Percentiles rank a stretch among this genome's conserved stretches.
These are phyloP conservation scores for Congeria kusceri DNA, from an alignment of 2,888 invertebrate genomes.

Conservation along the genomic window DNA sequence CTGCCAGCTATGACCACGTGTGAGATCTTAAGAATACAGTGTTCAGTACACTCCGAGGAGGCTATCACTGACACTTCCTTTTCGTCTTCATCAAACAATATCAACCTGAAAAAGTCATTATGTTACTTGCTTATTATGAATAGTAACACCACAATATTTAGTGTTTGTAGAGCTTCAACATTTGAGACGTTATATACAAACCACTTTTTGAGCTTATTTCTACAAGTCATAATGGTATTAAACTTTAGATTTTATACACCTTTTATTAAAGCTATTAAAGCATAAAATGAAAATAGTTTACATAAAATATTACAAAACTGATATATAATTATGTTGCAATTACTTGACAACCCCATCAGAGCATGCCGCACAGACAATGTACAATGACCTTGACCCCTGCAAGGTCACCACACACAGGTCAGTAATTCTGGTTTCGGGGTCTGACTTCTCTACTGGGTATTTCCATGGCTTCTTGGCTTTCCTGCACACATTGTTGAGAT, in stretches of 20 bases:
- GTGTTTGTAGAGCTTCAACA: no score
- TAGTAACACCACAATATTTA: no score
- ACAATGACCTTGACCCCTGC: slow-evolving; percentile 40
- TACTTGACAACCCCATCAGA: slow-evolving; percentile 81
- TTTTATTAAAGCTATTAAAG: neutral
- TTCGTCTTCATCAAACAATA: slow-evolving; percentile 69
- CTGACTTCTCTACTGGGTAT: slow-evolving; percentile 63
- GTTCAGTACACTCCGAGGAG: slow-evolving; percentile 87
- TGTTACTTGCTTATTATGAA: no score
- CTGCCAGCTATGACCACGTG: slow-evolving; percentile 76
- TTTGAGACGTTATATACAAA: no score
- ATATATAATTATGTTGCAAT: slow-evolving; percentile 4
- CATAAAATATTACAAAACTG: neutral
- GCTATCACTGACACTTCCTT: slow-evolving; percentile 70
- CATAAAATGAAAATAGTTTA: neutral
- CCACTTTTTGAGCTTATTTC: no score
- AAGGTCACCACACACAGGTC: slow-evolving; percentile 67
- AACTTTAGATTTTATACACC: no score
- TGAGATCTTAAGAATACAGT: slow-evolving; percentile 90
- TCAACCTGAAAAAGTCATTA: slow-evolving; percentile 74
- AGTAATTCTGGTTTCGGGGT: slow-evolving; percentile 79
- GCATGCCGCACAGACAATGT: slow-evolving; percentile 76
- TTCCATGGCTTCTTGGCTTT: slow-evolving; percentile 65
- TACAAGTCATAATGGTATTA: no score
- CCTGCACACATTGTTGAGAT: slow-evolving; percentile 51